A percentile compares a stretch with the other conserved stretches of the same genome.
phyloP scores from a whole-genome alignment of 2,888 invertebrate species.

The Acrobasis repandana region DNA sequence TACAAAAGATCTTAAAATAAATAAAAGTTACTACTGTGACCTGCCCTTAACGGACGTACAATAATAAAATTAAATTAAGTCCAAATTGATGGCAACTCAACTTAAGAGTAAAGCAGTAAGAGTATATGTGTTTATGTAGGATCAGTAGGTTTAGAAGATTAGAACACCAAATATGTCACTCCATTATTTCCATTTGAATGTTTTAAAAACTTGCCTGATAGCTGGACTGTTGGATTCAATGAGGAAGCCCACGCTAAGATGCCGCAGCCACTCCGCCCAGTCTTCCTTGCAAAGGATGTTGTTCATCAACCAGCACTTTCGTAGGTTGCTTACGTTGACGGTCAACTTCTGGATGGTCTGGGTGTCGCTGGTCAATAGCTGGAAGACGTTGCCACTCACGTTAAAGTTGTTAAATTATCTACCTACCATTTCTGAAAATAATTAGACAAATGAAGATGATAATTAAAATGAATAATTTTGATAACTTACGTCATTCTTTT shows the following conservation, averaged over 20 bases:
- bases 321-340: constrained; percentile 90
- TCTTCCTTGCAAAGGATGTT: constrained; percentile 97
- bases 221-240: constrained; percentile 98
- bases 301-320: constrained; percentile 93
- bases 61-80: too few species aligned
- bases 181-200: too few species aligned
- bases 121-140: too few species aligned
- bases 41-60: too few species aligned
- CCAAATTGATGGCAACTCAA: too few species aligned
- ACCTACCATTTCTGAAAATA: not conserved
- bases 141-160: too few species aligned
- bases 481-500: constrained; percentile 85
- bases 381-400: constrained; percentile 22
- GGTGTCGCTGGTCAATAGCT: constrained; percentile 67
- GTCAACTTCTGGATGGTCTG: constrained; percentile 90
- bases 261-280: constrained; percentile 98
- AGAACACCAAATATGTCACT: too few species aligned
- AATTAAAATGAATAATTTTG: not conserved
- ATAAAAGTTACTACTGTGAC: too few species aligned
- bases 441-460: not conserved
- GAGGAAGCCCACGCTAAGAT: constrained; percentile 94
- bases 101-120: too few species aligned
- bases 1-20: too few species aligned
- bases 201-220: constrained; percentile 77
- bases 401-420: not conserved